Evolutionary conservation across 2,113 vertebrate species (phyloP).

Genomic region (Asarcornis scutulata): DNA sequence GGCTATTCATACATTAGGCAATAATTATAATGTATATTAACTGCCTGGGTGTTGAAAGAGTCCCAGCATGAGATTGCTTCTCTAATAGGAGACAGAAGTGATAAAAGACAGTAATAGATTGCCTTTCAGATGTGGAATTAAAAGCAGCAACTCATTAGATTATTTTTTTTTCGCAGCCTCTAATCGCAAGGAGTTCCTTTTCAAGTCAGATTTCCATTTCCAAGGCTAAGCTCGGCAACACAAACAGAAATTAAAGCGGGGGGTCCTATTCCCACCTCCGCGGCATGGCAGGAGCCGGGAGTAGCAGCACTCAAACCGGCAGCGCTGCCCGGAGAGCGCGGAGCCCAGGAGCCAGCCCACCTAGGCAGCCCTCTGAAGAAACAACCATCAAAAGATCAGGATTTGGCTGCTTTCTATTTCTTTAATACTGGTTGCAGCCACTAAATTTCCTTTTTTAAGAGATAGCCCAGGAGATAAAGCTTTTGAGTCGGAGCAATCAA

Average conservation of each 20-base stretch:
- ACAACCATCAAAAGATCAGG: slow-evolving; percentile 39
- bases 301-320: neutral
- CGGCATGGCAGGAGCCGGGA: neutral
- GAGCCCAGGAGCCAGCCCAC: slow-evolving; percentile 26
- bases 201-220: slow-evolving; percentile 70
- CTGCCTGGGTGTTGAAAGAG: slow-evolving; percentile 51
- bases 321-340: neutral
- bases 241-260: slow-evolving; percentile 63
- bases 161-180: slow-evolving; percentile 50
- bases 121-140: slow-evolving; percentile 68
- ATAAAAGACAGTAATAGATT: slow-evolving; percentile 68
- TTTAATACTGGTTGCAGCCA: neutral
- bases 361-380: slow-evolving; percentile 51
- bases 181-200: slow-evolving; percentile 48
- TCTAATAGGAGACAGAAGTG: slow-evolving; percentile 54
- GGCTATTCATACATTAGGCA: slow-evolving; percentile 54
- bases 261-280: slow-evolving; percentile 20
- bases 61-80: slow-evolving; percentile 46
- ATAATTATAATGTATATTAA: slow-evolving; percentile 67
- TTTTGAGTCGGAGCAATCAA: slow-evolving; percentile 50
- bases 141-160: slow-evolving; percentile 60
- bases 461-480: slow-evolving; percentile 51
- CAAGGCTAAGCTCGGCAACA: slow-evolving; percentile 52
- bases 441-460: neutral
- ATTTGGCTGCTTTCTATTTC: neutral